These are phyloP conservation scores for Trialeurodes vaporariorum DNA, from an alignment of 1,140 invertebrate species.

Conservation along the genomic window DNA sequence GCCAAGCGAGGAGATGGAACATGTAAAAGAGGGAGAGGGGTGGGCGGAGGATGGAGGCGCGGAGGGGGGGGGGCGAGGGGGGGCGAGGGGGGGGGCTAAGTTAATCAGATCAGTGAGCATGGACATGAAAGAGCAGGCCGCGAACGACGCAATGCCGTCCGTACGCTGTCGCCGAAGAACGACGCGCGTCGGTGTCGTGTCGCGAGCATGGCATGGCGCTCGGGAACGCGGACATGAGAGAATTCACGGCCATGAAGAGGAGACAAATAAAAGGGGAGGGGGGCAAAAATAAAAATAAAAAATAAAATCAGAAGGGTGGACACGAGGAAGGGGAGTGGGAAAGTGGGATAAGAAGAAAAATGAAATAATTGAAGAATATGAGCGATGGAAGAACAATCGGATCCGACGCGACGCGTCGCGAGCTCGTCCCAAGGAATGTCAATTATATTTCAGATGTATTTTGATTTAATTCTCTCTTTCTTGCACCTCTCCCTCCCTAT, in stretches of 20 bases:
- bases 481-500: background rate
- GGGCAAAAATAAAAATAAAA: too few species aligned
- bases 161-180: background rate
- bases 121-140: background rate
- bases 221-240: background rate
- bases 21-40: too few species aligned
- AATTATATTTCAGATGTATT: background rate
- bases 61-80: too few species aligned
- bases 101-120: background rate
- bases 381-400: background rate
- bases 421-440: background rate
- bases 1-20: too few species aligned
- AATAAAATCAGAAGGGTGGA: too few species aligned
- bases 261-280: too few species aligned
- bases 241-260: background rate
- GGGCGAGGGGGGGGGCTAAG: background rate
- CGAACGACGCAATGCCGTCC: background rate
- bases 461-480: background rate
- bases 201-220: too few species aligned
- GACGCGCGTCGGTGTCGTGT: too few species aligned
- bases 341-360: too few species aligned
- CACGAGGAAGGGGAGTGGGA: too few species aligned
- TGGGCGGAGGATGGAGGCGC: too few species aligned
- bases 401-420: background rate
- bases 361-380: too few species aligned